Percentiles rank a stretch among this genome's conserved stretches.
Evolutionary conservation across 2,113 vertebrate species (phyloP).

Genomic region (Entelurus aequoreus): DNA sequence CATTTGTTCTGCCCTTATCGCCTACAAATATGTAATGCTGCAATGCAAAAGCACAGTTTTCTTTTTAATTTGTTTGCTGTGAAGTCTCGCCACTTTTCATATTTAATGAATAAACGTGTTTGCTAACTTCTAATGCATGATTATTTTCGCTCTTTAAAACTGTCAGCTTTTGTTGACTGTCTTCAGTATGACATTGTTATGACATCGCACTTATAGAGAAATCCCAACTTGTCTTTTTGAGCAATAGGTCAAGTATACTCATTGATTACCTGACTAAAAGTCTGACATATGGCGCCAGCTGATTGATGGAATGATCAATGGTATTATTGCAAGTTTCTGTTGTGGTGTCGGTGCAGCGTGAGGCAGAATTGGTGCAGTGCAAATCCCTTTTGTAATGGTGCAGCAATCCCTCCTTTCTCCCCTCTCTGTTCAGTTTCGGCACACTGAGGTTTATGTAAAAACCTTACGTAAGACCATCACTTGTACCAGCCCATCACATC

Average conservation of each 20-base stretch:
- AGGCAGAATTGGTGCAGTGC: constrained; percentile 70
- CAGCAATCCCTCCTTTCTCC: constrained; percentile 33
- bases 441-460: constrained; percentile 66
- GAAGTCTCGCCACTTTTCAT: constrained; percentile 51
- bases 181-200: constrained; percentile 15
- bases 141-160: constrained; percentile 22
- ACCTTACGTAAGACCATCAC: constrained; percentile 67
- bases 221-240: constrained; percentile 11
- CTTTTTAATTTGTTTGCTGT: constrained; percentile 38
- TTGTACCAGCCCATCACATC: constrained; percentile 46
- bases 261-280: constrained; percentile 46
- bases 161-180: not conserved
- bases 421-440: constrained; percentile 35
- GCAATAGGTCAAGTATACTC: constrained; percentile 39
- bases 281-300: constrained; percentile 15
- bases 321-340: constrained; percentile 27
- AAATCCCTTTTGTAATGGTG: constrained; percentile 67
- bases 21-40: constrained; percentile 11
- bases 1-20: constrained; percentile 1
- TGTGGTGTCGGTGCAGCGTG: constrained; percentile 28
- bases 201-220: constrained; percentile 4
- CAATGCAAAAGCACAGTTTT: constrained; percentile 12
- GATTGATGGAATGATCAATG: constrained; percentile 18
- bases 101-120: constrained; percentile 71
- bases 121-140: constrained; percentile 23